phyloP scores from a whole-genome alignment of 2,888 invertebrate genomes.

The Drosophila stalkeri region DNA sequence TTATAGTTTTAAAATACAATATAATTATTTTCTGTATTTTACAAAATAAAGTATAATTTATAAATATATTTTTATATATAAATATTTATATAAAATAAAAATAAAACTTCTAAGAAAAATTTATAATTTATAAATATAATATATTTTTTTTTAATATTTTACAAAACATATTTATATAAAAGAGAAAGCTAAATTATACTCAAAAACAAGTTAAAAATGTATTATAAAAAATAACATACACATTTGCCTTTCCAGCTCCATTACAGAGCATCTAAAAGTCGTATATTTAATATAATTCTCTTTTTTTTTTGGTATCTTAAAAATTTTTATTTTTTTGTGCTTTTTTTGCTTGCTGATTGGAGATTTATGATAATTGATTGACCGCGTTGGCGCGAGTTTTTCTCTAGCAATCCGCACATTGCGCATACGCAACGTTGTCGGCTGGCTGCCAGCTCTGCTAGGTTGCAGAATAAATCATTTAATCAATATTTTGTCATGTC shows the following conservation, averaged over 20 bases:
- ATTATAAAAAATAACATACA: not conserved
- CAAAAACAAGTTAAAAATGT: no score
- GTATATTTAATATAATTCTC: not conserved
- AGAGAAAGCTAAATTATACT: no score
- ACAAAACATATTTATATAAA: no score
- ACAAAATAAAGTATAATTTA: no score
- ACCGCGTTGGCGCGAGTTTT: slow-evolving; percentile 57
- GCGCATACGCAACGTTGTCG: slow-evolving; percentile 70
- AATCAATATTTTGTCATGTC: slow-evolving; percentile 78
- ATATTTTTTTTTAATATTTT: no score
- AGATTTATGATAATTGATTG: slow-evolving; percentile 73
- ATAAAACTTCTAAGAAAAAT: no score
- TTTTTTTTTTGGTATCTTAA: slow-evolving; percentile 17
- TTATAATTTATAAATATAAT: no score
- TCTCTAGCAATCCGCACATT: slow-evolving; percentile 51
- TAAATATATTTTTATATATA: no score
- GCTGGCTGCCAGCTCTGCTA: slow-evolving; percentile 25
- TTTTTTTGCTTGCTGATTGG: slow-evolving; percentile 42
- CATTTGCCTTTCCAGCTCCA: not conserved
- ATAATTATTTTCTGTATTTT: no score
- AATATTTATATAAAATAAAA: no score
- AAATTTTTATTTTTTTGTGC: slow-evolving; percentile 16
- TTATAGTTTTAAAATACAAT: no score
- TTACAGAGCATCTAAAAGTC: slow-evolving; percentile 31
- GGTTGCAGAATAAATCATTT: slow-evolving; percentile 68